Base-by-base conservation (phyloP, 2,797 vertebrate species). In the Triplophysa yarkandensis region DNA sequence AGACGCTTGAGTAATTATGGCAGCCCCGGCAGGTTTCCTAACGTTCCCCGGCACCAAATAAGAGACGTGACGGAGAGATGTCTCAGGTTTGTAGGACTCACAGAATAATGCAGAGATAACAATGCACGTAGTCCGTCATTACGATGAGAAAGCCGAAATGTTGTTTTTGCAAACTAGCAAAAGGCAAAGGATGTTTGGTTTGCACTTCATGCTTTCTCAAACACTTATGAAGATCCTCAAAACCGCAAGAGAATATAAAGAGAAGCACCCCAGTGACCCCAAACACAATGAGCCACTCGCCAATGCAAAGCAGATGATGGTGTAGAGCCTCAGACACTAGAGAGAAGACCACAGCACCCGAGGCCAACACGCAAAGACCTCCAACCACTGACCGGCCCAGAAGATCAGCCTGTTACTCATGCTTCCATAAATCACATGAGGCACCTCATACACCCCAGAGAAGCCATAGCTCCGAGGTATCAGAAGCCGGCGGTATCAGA, bases 381-480 rank as follows among this genome's bases (percentile, higher is more conserved):
- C 74, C 74, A 81, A 74, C 74, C 71, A 55, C 62, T 79, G 79
- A 77, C 80, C 81, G 68, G 76, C 76, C 60, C 74, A 28, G 44
- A 32, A 74, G 73, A 78, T 77, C 78, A 74, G 81, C 62, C 63
- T 64, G 68, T 82, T 83, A 78, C 77, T 81, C 80, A 80, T 16
- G 28, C 73, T 50, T 69, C 68, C 67, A 78, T 82, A 77, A 78
- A 77, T 80, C 75, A 83, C 75, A 72, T 46, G 61, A 25, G 67
- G 71, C 63, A 61, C 71, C 25, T 57, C 67, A 50, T 71, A 50
- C 55, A 63, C 75, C 68, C 65, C 60, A 28, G 41, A 75, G 11
- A 63, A 73, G 30, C 25, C n/a, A 77, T 4, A n/a, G 46, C 30
- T 48, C 13, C 21, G 52, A 30, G 27, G n/a, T n/a, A n/a, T n/a